Evolutionary conservation across 2,888 invertebrate genomes (phyloP).

Genomic region (Synanthedon myopaeformis): DNA sequence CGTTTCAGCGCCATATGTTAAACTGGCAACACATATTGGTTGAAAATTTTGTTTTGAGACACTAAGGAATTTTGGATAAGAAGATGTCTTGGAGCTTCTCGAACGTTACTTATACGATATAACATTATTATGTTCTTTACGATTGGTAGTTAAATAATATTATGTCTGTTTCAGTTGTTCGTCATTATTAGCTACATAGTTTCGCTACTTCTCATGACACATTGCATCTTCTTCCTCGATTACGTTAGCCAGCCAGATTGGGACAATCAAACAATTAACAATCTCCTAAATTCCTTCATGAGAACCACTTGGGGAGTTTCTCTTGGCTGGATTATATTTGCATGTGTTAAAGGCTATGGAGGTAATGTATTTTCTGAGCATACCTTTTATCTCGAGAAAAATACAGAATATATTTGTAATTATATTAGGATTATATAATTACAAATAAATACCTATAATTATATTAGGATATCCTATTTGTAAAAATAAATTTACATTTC

Average conservation of each 20-base stretch:
- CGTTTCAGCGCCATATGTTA: too few species aligned
- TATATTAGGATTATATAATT: neutral
- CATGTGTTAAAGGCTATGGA: conserved; percentile 44
- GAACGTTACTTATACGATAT: too few species aligned
- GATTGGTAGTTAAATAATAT: too few species aligned
- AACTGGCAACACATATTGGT: too few species aligned
- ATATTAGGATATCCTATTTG: neutral
- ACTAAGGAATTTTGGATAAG: too few species aligned
- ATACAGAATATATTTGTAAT: neutral
- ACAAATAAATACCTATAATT: neutral
- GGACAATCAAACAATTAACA: conserved; percentile 19
- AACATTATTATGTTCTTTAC: too few species aligned
- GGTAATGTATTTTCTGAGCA: conserved; percentile 21
- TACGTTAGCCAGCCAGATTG: conserved; percentile 15
- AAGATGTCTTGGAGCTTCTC: too few species aligned
- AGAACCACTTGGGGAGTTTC: conserved; percentile 39
- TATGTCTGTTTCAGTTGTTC: neutral
- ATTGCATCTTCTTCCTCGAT: conserved; percentile 13
- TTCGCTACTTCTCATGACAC: neutral
- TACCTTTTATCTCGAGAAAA: too few species aligned
- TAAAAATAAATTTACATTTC: conserved; percentile 8
- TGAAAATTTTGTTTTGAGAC: too few species aligned
- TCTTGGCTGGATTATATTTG: conserved; percentile 40
- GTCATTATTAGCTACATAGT: neutral
- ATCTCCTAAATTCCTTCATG: conserved; percentile 27